A percentile compares a stretch with the other conserved stretches of the same genome.
phyloP scores from a whole-genome alignment of 2,888 invertebrate species.

The Polyommatus iphigenia region DNA sequence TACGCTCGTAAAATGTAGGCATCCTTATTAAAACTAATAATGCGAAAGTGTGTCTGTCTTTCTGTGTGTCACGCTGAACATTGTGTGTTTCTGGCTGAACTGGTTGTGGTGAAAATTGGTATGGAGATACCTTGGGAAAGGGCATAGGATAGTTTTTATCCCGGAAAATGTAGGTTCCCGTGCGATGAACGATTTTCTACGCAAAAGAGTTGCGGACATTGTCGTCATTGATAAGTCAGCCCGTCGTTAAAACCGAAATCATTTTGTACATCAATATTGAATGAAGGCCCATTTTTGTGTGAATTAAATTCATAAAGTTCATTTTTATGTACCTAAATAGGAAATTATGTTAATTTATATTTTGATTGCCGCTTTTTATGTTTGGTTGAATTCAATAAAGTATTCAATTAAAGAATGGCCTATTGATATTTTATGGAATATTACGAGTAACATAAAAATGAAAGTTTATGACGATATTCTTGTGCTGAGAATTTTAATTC shows the following conservation, averaged over 20 bases:
- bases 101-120: too few relatives aligned
- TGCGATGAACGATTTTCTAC: too few relatives aligned
- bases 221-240: neutral
- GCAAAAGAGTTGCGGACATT: too few relatives aligned
- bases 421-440: neutral
- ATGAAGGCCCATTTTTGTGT: neutral
- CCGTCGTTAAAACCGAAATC: neutral
- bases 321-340: neutral
- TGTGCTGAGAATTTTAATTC: neutral
- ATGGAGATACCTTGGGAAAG: too few relatives aligned
- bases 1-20: neutral
- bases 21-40: neutral
- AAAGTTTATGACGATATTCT: neutral
- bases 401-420: neutral
- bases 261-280: neutral
- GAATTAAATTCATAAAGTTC: neutral
- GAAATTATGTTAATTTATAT: slow-evolving; percentile 8
- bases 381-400: neutral
- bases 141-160: too few relatives aligned
- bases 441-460: neutral
- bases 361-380: slow-evolving; percentile 1
- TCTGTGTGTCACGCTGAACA: too few relatives aligned
- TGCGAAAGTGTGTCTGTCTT: too few relatives aligned
- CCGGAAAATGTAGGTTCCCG: too few relatives aligned
- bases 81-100: too few relatives aligned